Evolutionary conservation across 2,797 vertebrate genomes (phyloP).

Genomic region (Petrocephalus schoutedeni): DNA sequence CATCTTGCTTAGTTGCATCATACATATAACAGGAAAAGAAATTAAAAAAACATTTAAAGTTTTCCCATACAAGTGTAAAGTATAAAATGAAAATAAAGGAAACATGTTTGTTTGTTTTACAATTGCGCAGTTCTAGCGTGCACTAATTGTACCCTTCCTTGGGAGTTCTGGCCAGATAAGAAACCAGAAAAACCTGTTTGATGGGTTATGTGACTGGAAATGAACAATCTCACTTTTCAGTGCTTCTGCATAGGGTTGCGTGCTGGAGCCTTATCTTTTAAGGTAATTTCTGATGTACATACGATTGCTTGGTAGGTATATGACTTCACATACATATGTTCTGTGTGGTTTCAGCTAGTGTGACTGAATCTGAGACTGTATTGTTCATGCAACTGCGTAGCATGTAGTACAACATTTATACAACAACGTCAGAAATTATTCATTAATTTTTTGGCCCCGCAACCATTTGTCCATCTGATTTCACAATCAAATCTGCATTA

Average conservation of each 20-base stretch:
- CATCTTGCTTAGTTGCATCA: neutral
- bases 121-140: neutral
- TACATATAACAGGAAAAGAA: neutral
- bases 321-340: neutral
- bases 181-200: conserved; percentile 2
- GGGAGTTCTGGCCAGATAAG: neutral
- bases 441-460: neutral
- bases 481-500: neutral
- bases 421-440: neutral
- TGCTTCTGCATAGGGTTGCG: neutral
- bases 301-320: neutral
- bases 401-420: neutral
- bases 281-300: neutral
- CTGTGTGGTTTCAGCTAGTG: no score
- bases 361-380: no score
- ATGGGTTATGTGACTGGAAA: neutral
- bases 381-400: no score
- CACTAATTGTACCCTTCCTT: neutral
- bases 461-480: neutral
- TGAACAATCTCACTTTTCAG: neutral
- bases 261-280: neutral
- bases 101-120: neutral
- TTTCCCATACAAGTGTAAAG: neutral
- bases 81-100: neutral
- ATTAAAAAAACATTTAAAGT: neutral